Conservation (phyloP, 2,797 vertebrate genomes). For the Gymnoscopelus braueri region DNA sequence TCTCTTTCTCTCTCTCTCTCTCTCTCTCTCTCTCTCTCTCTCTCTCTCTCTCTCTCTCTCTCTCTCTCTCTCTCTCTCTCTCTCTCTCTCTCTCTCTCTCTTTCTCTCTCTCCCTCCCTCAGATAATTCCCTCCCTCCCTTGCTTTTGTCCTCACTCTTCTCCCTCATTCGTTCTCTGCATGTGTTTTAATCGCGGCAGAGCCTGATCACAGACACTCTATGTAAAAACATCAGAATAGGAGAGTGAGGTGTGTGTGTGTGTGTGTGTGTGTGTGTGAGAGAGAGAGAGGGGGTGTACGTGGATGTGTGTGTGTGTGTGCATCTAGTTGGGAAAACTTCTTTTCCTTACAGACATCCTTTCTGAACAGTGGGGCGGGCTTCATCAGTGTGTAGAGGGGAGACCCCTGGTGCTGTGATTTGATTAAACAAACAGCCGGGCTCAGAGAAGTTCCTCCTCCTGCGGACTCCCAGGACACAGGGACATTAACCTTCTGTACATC, state of each 20-base stretch:
- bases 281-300: conserved; percentile 28
- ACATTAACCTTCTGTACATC: conserved; percentile 64
- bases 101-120: conserved; percentile 33
- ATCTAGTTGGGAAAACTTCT: conserved; percentile 36
- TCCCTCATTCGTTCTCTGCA: conserved; percentile 33
- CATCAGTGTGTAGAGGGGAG: conserved; percentile 58
- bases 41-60: conserved; percentile 11
- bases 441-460: conserved; percentile 64
- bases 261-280: conserved; percentile 19
- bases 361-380: no score
- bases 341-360: not conserved
- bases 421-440: conserved; percentile 80
- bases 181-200: conserved; percentile 44
- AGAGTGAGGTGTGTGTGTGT: conserved; percentile 33
- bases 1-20: conserved; percentile 12
- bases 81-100: conserved; percentile 20
- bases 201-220: conserved; percentile 59
- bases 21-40: conserved; percentile 25
- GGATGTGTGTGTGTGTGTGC: conserved; percentile 18
- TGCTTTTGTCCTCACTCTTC: conserved; percentile 22
- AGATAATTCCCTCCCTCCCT: conserved; percentile 21
- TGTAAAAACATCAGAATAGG: conserved; percentile 63
- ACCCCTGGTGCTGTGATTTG: conserved; percentile 75
- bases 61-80: conserved; percentile 27
- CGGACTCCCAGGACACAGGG: conserved; percentile 65